Evolutionary conservation across 2,888 invertebrate species (phyloP), one percentile per base, ranked within the genome.

Genomic region (Heliconius erato): DNA sequence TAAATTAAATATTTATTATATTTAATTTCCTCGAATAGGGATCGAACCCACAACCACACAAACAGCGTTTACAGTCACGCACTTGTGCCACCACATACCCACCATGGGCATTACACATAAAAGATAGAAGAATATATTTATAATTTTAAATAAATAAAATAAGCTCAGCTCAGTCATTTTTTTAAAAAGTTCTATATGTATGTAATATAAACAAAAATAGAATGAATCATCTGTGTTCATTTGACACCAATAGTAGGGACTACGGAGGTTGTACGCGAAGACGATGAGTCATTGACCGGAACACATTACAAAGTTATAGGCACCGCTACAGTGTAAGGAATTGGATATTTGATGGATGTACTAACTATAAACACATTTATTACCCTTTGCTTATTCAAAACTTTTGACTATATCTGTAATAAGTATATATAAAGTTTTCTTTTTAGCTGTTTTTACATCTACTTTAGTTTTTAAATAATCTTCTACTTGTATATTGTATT

Each of bases 281-380:
- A 79, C 80, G 76, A 79, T 84, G 79, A 84, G 84, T 84, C 84
- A 80, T 81, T 84, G 84, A 84, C 84, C 84, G 84, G 82, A 82
- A 80, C 84, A 78, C 80, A 71, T 79, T 79, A 78, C 49, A 49
- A 49, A 78, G 19, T 68, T 78, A 49, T 32, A 68, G 78, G 67
- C 78, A 68, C 49, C 49, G 68, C 44, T 78, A 67, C 26, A 78
- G 14, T 78, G 78, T 78, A 44, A 68, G 67, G 67, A 78, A 78
- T 78, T 78, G 67, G 65, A 78, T 68, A 78, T 68, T 78, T 78
- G 32, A 67, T 78, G 28, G 12, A 78, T 68, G 76, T 40, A 76
- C 44, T 49, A 11, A 28, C n/a, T 54, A 54, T 54, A 54, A 54
- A 54, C 19, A 54, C 54, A 54, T 54, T 54, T 54, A 54, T 54